Evolutionary conservation across 2,113 vertebrate species (phyloP).

Genomic region (Pelvicachromis taeniatus): DNA sequence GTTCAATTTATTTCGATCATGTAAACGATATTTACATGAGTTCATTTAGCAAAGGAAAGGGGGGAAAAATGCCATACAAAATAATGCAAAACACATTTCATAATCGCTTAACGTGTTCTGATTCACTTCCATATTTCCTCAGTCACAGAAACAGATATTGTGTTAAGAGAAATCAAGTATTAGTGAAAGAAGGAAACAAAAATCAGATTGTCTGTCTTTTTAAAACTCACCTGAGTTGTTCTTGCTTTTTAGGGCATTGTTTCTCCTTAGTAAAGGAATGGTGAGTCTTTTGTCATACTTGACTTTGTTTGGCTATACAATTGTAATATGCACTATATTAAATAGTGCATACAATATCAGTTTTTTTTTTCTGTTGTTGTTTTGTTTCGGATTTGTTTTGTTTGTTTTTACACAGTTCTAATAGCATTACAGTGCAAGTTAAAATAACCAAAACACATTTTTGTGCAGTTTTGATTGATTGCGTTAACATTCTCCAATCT

Average conservation of each 20-base stretch:
- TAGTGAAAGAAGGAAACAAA: not conserved
- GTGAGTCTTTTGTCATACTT: slow-evolving; percentile 73
- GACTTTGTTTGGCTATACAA: not conserved
- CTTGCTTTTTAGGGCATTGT: slow-evolving; percentile 82
- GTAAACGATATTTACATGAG: not conserved
- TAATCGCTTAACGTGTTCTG: not conserved
- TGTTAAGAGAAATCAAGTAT: not conserved
- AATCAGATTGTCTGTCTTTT: not conserved
- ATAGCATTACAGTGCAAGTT: not conserved
- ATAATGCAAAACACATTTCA: not conserved
- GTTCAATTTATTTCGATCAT: not conserved
- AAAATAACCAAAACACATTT: not conserved
- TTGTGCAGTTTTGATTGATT: not conserved
- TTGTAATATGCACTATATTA: not conserved
- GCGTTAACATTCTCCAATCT: not conserved
- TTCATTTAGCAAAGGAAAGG: not conserved
- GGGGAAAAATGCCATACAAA: fast-evolving
- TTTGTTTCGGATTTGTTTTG: not conserved
- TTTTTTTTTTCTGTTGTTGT: not conserved
- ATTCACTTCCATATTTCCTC: not conserved
- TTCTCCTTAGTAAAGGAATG: slow-evolving; percentile 98
- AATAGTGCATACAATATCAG: not conserved
- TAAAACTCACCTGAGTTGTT: not conserved
- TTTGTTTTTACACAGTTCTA: not conserved
- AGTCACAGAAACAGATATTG: not conserved